Base-by-base conservation (phyloP, 2,113 vertebrate species). In the Motacilla alba region DNA sequence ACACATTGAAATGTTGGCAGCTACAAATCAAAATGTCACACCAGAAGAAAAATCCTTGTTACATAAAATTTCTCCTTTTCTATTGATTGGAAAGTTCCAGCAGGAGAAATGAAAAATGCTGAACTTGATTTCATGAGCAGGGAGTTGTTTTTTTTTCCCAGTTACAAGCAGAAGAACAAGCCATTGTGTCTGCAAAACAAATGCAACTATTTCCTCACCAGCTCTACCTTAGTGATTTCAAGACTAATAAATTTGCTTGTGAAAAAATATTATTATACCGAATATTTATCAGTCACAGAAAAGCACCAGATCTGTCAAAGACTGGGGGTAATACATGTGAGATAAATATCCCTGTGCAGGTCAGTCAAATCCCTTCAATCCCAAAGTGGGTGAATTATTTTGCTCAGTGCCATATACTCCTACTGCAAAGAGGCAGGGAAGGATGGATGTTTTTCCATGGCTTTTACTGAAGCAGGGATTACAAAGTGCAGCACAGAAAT, bases 11-110 rank as follows among this genome's bases (percentile, higher is more conserved):
- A 43, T 20, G 47, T 27, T 67, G 68, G 64, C 68, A 62, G 39
- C 74, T 89, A 53, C 64, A 83, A 96, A 85, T 87, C 92, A 85
- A 80, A 97, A 88, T 91, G 84, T 89, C 83, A 78, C 44, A 58
- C 2, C 4, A 16, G 63, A 56, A 91, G 62, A 94, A 84, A 96
- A 94, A 91, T 58, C 62, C 53, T 62, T 26, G 15, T 63, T 64
- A 43, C 55, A 50, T 66, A 68, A 68, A 85, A 85, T 77, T 41
- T 64, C 69, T 91, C 70, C n/a, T 82, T 92, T 82, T 39, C 20
- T 66, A 63, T 91, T 75, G 87, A 89, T 62, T 62, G 58, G 70
- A 95, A 85, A 69, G 46, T 79, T 97, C 26, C 66, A 94, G 49
- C 53, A 46, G 81, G 62, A 82, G 84, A 44, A 91, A 79, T 76